Evolutionary conservation across 2,113 vertebrate genomes (phyloP), one percentile per base, ranked within the genome.

Genomic region (Fulica atra): DNA sequence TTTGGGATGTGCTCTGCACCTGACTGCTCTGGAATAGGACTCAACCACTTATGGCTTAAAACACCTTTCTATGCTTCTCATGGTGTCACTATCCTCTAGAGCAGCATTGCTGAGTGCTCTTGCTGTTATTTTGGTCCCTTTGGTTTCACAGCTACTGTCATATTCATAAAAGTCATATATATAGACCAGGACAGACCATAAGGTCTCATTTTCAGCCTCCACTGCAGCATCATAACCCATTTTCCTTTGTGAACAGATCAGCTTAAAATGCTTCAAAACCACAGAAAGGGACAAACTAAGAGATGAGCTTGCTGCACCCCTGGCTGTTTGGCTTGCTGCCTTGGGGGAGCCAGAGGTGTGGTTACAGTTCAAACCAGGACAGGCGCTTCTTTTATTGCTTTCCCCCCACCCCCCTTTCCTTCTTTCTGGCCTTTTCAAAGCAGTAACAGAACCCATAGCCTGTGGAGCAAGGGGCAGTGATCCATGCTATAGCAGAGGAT

Each of bases 361-460:
- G 33, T 71, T 86, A 54, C 35, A 90, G 82, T 72, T 97, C 86
- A 95, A 88, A 91, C 25, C 31, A 91, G 71, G 94, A 64, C 66
- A 92, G 36, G 10, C 2, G 46, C 10, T n/a, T 64, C 7, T 51
- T 35, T 46, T 66, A 50, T 54, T 24, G 46, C 3, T 51, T 51
- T 10, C 51, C 40, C 54, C 50, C 50, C 20, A 2, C 44, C 50
- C 20, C 53, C 3, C 4, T 54, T 83, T 21, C 4, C 12, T 33
- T 48, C 42, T 56, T 89, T 65, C 74, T 80, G 9, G 28, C 36
- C 36, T 36, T 71, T 87, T 84, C 42, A 57, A 72, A 85, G 14
- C n/a, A 25, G 15, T 50, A 40, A 33, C 23, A 70, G 57, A 84
- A 82, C 23, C 26, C 12, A 18, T 64, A 73, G 59, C 25, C 38